phyloP scores from a whole-genome alignment of 2,113 vertebrate species.

The Ploceus nigricollis region DNA sequence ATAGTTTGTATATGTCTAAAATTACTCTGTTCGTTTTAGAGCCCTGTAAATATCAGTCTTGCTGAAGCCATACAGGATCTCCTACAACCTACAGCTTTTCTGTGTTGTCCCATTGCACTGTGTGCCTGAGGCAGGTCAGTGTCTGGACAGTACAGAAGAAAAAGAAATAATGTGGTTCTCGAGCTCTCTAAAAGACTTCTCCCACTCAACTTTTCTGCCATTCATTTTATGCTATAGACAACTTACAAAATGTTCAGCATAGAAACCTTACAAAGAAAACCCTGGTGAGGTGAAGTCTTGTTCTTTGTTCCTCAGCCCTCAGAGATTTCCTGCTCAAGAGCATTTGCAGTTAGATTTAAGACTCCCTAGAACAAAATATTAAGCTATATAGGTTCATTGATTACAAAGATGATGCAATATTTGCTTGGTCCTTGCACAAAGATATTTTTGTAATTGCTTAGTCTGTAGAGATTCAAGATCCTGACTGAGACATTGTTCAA shows the following conservation, averaged over 20 bases:
- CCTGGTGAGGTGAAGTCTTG: neutral
- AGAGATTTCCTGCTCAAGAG: neutral
- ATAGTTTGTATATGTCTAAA: neutral
- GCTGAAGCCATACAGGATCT: neutral
- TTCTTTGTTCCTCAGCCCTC: neutral
- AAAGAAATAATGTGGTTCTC: neutral
- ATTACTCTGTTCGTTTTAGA: neutral
- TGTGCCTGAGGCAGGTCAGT: neutral
- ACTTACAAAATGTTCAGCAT: neutral
- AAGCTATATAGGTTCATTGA: neutral
- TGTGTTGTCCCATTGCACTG: neutral
- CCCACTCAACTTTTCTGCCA: neutral
- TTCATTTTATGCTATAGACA: neutral
- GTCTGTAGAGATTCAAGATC: neutral
- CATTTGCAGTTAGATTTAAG: neutral
- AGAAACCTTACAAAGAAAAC: neutral
- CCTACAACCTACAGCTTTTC: neutral
- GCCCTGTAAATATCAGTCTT: neutral
- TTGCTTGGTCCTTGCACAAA: neutral
- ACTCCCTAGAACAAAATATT: neutral
- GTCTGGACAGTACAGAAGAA: neutral
- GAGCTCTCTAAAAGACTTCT: neutral
- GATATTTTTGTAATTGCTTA: neutral
- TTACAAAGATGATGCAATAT: neutral
- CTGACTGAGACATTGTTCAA: neutral